Evolutionary conservation across 2,888 invertebrate species (phyloP).

Genomic region (Mycalesis mineus): DNA sequence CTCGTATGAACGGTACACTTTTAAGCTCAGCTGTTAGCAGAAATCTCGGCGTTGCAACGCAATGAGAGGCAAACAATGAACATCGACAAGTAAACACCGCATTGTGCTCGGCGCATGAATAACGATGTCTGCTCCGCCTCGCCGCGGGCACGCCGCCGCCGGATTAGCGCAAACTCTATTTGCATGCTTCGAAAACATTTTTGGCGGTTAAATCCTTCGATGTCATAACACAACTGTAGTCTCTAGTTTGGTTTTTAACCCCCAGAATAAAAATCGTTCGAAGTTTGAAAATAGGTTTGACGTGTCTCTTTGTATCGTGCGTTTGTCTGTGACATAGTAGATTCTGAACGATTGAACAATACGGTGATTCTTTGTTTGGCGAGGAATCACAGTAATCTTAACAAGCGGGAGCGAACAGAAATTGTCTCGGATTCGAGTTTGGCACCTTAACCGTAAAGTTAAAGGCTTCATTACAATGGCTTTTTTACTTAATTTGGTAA

Average conservation of each 20-base stretch:
- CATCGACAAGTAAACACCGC: conserved; percentile 69
- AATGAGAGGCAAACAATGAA: conserved; percentile 56
- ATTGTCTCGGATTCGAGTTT: too few relatives aligned
- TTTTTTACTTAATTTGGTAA: too few relatives aligned
- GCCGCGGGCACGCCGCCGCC: conserved; percentile 54
- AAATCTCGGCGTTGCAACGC: conserved; percentile 55
- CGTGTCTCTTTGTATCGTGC: too few relatives aligned
- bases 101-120: conserved; percentile 68
- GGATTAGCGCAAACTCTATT: conserved; percentile 65
- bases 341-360: too few relatives aligned
- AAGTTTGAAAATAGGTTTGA: too few relatives aligned
- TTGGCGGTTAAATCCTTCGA: conserved; percentile 30
- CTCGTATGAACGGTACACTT: neutral
- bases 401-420: too few relatives aligned
- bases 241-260: neutral
- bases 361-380: too few relatives aligned
- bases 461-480: too few relatives aligned
- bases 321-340: too few relatives aligned
- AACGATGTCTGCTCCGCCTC: conserved; percentile 53
- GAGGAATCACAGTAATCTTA: too few relatives aligned
- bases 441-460: too few relatives aligned
- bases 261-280: too few relatives aligned
- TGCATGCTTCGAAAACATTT: conserved; percentile 49
- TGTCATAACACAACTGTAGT: conserved; percentile 28
- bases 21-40: conserved; percentile 59